phyloP scores from a whole-genome alignment of 2,113 vertebrate species.

The Mustela lutreola region DNA sequence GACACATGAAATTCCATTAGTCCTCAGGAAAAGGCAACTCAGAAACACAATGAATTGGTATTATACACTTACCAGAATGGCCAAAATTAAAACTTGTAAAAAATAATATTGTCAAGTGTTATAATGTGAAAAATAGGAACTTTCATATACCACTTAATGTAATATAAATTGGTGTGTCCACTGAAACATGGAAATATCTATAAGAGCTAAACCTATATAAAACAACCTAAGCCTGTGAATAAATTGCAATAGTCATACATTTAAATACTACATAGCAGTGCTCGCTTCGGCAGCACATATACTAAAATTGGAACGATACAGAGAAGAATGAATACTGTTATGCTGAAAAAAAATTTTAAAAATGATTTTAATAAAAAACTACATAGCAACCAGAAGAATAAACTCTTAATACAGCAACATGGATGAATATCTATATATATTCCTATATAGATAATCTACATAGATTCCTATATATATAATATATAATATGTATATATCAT shows the following conservation, averaged over 20 bases:
- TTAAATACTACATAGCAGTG: not conserved
- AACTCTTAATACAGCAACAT: not conserved
- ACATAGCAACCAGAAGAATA: not conserved
- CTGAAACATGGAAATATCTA: not conserved
- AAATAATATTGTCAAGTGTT: constrained; percentile 30
- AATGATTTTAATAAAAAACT: not conserved
- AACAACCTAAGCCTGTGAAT: not conserved
- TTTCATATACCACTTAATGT: not conserved
- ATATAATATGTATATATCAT: not conserved
- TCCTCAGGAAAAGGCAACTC: not conserved
- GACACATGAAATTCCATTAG: not conserved
- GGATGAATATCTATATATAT: not conserved
- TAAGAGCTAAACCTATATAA: not conserved
- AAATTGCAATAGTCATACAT: not conserved
- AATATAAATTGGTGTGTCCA: not conserved
- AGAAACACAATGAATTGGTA: not conserved
- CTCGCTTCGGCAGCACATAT: too few species aligned
- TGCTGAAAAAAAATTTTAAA: too few species aligned
- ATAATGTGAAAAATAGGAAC: not conserved
- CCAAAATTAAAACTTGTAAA: not conserved
- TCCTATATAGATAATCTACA: too few species aligned
- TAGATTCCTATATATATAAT: too few species aligned
- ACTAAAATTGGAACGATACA: too few species aligned
- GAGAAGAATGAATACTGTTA: too few species aligned
- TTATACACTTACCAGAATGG: not conserved